Conservation (phyloP, 2,797 vertebrate species). For the Synanceia verrucosa region DNA sequence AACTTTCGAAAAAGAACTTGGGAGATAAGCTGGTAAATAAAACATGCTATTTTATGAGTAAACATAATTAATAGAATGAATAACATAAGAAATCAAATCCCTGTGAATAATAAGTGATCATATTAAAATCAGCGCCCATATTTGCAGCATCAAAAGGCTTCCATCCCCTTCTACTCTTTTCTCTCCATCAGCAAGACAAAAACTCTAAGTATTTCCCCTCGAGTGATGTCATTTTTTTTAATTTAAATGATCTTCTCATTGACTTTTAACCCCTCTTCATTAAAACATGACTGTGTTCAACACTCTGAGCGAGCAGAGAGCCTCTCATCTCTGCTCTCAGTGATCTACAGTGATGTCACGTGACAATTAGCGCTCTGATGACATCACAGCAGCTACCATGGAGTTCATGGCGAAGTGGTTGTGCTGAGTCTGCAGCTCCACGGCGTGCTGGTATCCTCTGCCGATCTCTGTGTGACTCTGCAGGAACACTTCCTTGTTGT, state of each 20-base stretch:
- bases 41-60: neutral
- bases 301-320: too few relatives aligned
- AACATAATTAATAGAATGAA: neutral
- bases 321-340: neutral
- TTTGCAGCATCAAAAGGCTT: neutral
- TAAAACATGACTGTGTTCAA: neutral
- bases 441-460: slow-evolving; percentile 93
- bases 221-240: neutral
- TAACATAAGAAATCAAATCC: neutral
- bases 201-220: too few relatives aligned
- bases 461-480: slow-evolving; percentile 98
- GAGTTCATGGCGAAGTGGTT: slow-evolving; percentile 99
- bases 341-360: neutral
- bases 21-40: neutral
- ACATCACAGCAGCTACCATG: slow-evolving; percentile 83
- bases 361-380: neutral
- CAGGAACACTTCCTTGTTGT: slow-evolving; percentile 98
- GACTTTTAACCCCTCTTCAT: neutral
- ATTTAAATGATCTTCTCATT: neutral
- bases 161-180: neutral
- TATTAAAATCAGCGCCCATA: neutral
- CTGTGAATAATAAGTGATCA: neutral
- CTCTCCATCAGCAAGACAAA: neutral
- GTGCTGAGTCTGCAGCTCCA: slow-evolving; percentile 98
- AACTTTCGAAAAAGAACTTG: neutral